Evolutionary conservation across 1,140 invertebrate genomes (phyloP), one percentile per base, ranked within the genome.

Genomic region (Drosophila rhopaloa): DNA sequence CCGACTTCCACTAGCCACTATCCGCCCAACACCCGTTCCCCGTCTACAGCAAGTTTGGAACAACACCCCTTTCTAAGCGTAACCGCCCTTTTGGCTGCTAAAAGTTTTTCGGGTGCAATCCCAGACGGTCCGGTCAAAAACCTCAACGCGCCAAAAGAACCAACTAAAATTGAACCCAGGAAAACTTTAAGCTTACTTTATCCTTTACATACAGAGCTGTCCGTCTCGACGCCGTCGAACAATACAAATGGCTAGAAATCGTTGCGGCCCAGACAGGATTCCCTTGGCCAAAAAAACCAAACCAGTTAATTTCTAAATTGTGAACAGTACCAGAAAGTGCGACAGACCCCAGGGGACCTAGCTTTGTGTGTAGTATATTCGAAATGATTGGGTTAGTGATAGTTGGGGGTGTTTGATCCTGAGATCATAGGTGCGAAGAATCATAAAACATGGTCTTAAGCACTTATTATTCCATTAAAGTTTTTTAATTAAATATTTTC

Each of bases 291-390:
- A 63, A 76, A 77, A 74, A 73, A 85, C 79, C 76, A 76, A 85
- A 75, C 68, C 81, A 85, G 81, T 85, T 85, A 85, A 85, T 85
- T 85, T 85, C 61, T 59, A 80, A 84, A 84, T 79, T 84, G 66
- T 73, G 72, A 70, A 73, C 79, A 85, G 72, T 77, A 57, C 79
- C 66, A 73, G 77, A 81, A 74, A 81, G 32, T 57, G 66, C 56
- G 60, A 47, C 56, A 46, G 27, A 79, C 77, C 72, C 61, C 41
- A 24, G 40, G 41, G 35, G 40, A 54, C 16, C 1, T 27, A n/a
- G 16, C 4, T 41, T 62, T 16, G 37, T 63, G 55, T 38, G 60
- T 24, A 11, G 37, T 41, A 27, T 1, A 27, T 13, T 13, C 13
- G 27, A 50, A 67, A 41, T 63, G 16, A 63, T 29, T 50, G 46